A percentile compares a stretch with the other conserved stretches of the same genome.
Conservation (phyloP, 1,140 invertebrate genomes). For the Zaprionus gabonicus region DNA sequence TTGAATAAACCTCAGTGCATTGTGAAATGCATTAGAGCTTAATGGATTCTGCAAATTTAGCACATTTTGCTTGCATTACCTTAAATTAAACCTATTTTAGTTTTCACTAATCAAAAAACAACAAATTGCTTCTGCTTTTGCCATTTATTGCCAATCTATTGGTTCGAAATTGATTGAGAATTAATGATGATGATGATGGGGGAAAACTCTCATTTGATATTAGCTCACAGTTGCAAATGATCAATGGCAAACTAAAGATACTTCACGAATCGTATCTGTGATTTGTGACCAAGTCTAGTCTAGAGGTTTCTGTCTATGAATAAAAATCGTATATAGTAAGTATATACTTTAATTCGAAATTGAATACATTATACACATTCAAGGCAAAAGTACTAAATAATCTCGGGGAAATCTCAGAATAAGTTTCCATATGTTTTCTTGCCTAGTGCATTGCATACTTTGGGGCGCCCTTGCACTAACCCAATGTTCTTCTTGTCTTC, state of each 20-base stretch:
- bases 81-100: slow-evolving; percentile 24
- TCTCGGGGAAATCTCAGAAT: not conserved
- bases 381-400: slow-evolving; percentile 6
- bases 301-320: not conserved
- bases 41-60: not conserved
- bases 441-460: slow-evolving; percentile 4
- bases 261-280: not conserved
- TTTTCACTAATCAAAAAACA: slow-evolving; percentile 22
- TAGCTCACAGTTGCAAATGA: not conserved
- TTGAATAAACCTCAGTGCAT: slow-evolving; percentile 9
- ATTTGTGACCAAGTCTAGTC: slow-evolving; percentile 3
- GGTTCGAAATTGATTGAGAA: slow-evolving; percentile 9
- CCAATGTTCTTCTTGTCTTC: slow-evolving; percentile 7
- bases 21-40: slow-evolving; percentile 4
- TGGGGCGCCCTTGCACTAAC: not conserved
- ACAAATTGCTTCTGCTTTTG: slow-evolving; percentile 8
- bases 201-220: slow-evolving; percentile 9
- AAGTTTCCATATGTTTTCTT: not conserved
- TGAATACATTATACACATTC: not conserved
- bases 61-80: not conserved
- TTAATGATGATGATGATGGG: not conserved
- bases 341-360: slow-evolving; percentile 1
- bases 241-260: not conserved
- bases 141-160: slow-evolving; percentile 45
- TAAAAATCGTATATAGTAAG: not conserved